These are phyloP conservation scores for Sturnira hondurensis DNA, from an alignment of 2,113 vertebrate species.

Conservation along the genomic window DNA sequence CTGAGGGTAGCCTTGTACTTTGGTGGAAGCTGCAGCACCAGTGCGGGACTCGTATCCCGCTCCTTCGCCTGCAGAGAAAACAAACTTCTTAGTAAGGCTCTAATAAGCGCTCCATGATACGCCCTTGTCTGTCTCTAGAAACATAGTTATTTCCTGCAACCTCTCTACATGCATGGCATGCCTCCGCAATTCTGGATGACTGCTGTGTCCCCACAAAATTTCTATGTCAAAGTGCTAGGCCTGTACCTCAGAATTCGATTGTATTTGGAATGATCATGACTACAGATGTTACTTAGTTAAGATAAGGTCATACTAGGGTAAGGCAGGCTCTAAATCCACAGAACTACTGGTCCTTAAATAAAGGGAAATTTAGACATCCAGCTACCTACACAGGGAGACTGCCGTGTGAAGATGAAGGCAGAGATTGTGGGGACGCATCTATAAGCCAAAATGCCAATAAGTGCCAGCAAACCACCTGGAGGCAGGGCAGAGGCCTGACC, in stretches of 20 bases:
- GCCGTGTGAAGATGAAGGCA: not conserved
- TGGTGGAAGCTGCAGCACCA: not conserved
- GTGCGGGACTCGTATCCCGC: rapidly evolving
- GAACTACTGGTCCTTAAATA: not conserved
- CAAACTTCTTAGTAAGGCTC: not conserved
- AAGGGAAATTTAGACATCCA: not conserved
- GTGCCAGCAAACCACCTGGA: not conserved
- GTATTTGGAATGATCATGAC: not conserved
- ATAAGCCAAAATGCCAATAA: not conserved
- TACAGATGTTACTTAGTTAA: not conserved
- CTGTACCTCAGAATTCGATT: not conserved
- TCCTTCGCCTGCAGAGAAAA: not conserved
- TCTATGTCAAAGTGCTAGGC: not conserved
- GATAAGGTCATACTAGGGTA: not conserved
- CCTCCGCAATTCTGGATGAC: rapidly evolving
- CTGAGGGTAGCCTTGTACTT: not conserved
- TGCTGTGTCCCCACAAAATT: not conserved
- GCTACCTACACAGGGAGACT: not conserved
- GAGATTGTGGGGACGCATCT: not conserved
- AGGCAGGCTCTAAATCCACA: too few species aligned
- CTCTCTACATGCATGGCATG: rapidly evolving
- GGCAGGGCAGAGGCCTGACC: rapidly evolving
- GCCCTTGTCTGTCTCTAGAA: not conserved
- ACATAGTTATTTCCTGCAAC: not conserved
- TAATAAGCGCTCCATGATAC: not conserved